A percentile compares a stretch with the other conserved stretches of the same genome.
Conservation (phyloP, 2,888 invertebrate genomes). For the Invenusta paracnida region DNA sequence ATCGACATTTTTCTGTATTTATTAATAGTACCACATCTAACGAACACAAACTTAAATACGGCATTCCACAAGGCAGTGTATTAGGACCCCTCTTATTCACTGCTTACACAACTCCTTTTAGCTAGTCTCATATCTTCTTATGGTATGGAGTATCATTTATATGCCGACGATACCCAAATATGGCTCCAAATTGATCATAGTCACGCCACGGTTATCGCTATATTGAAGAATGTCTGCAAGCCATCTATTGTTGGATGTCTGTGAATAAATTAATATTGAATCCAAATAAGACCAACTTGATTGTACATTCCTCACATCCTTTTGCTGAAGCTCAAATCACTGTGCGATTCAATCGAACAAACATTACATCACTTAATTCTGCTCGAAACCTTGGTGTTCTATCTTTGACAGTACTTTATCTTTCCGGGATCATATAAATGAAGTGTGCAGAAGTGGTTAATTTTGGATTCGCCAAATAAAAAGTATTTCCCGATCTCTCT, state of each 20-base stretch:
- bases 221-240: constrained; percentile 15
- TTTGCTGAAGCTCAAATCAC: constrained; percentile 18
- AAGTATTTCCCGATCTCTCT: not conserved
- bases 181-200: constrained; percentile 18
- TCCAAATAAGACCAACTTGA: constrained; percentile 7
- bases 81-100: not conserved
- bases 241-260: constrained; percentile 19
- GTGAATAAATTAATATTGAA: constrained; percentile 6
- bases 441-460: too few relatives aligned
- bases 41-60: constrained; percentile 16
- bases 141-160: constrained; percentile 29
- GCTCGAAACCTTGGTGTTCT: constrained; percentile 3
- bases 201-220: not conserved
- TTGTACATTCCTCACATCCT: constrained; percentile 21
- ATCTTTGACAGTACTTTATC: not conserved
- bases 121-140: constrained; percentile 9
- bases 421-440: too few relatives aligned
- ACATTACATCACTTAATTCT: not conserved
- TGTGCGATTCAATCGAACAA: constrained; percentile 22
- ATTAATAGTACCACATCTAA: constrained; percentile 26
- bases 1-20: constrained; percentile 17
- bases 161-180: constrained; percentile 26
- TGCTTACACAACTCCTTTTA: constrained; percentile 2
- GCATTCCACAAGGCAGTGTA: constrained; percentile 19
- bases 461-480: too few relatives aligned